Evolutionary conservation across 2,888 invertebrate species (phyloP), one percentile per base, ranked within the genome.

Genomic region (Asteroscopus sphinx): DNA sequence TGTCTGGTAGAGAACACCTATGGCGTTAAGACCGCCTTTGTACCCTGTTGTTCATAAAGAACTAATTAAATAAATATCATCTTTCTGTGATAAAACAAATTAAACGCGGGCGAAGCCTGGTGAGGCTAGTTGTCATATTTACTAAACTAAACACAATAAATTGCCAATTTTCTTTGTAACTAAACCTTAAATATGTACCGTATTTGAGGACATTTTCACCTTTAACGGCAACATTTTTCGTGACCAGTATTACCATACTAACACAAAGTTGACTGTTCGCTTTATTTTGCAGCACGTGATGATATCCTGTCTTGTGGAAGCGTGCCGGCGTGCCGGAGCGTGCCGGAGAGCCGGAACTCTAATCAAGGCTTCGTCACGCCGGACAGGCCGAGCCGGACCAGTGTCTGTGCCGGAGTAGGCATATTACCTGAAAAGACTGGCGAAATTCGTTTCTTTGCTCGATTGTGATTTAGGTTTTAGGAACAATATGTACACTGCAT

Each of bases 281-380:
- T 68, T 75, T 68, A 75, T 63, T 60, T 63, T 60, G 35, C 36
- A 39, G 40, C 41, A 41, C 54, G 62, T 61, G 76, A 63, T 61
- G 63, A 66, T 69, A 64, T 60, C 58, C 44, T 37, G 44, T 53
- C 47, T 17, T 30, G 52, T 53, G 46, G 32, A 54, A 61, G 66
- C 68, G 65, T 60, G 46, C 47, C 37, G 45, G 15, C 61, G 66
- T 57, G 39, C 47, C 65, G 28, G 40, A 13, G 3, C 42, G 42
- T 41, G 54, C 47, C 47, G 39, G 42, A 40, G 66, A 53, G 53
- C 76, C 73, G 76, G 74, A 73, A 73, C 74, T 73, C 63, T 76
- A 69, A 76, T 76, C 74, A 74, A 58, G 47, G 67, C 53, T 37
- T 39, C 74, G 67, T 76, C 73, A 73, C 54, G 51, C 36, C 33